Base-by-base conservation (phyloP, 2,797 vertebrate genomes). In the Sandelia bainsii region DNA sequence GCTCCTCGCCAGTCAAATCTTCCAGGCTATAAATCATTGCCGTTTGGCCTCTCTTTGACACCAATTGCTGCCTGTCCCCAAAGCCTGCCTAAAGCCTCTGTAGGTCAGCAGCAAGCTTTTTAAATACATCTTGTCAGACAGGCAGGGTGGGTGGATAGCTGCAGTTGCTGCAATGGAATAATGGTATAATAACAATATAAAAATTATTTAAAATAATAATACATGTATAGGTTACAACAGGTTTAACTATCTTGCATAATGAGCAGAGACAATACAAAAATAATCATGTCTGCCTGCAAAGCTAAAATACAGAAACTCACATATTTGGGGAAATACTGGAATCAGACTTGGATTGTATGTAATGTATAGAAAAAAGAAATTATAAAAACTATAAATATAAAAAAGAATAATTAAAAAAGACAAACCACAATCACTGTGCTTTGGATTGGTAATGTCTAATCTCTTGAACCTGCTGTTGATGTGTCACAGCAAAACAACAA, bases 1-100 rank as follows among this genome's bases (percentile, higher is more conserved):
- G 90, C 92, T 91, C 87, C 89, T 87, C 73, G 14, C 91, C 92
- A 94, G 90, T 95, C 94, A 94, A 91, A 93, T 95, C 90, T 89
- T 77, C 72, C 66, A 57, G 78, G 89, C 91, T 92, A 95, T 96
- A 95, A 95, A 96, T 96, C 94, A 95, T 88, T 73, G 78, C 81
- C 57, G 69, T 81, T 90, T 91, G 89, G 85, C 91, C 88, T 80
- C 92, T 86, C 91, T 88, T 89, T 94, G 85, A 93, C 89, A 90
- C 77, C 84, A 92, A 92, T 92, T 90, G 87, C 84, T 76, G 87
- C 85, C 79, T 81, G 90, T 89, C 89, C 90, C 86, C 77, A 72
- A 86, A 90, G 90, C 88, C 85, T 90, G 86, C 87, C 78, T 75
- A 69, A 88, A 87, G 89, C 85, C 77, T 93, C 87, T 89, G 79